Evolutionary conservation across 2,797 vertebrate species (phyloP).

Genomic region (Emydoidea blandingii): DNA sequence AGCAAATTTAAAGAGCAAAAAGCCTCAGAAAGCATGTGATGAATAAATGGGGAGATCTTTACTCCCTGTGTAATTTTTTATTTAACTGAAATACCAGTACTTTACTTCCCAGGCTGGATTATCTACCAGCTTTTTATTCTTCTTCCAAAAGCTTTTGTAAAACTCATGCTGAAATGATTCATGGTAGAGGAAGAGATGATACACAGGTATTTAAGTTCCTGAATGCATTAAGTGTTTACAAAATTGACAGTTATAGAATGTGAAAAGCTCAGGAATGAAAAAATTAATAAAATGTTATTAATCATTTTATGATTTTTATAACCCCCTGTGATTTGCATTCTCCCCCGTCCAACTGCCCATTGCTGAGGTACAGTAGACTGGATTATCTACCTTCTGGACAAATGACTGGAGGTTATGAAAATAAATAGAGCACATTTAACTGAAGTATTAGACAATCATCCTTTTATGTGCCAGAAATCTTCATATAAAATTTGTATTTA

Average conservation of each 20-base stretch:
- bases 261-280: conserved; percentile 37
- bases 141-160: conserved; percentile 30
- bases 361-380: conserved; percentile 20
- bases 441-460: conserved; percentile 72
- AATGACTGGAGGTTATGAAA: conserved; percentile 49
- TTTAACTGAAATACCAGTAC: conserved; percentile 26
- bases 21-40: conserved; percentile 53
- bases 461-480: conserved; percentile 70
- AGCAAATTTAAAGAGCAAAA: conserved; percentile 78
- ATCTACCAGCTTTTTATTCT: background rate
- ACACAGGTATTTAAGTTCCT: background rate
- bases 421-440: conserved; percentile 71
- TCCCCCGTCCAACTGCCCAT: background rate
- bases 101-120: conserved; percentile 36
- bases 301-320: background rate
- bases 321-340: background rate
- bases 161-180: background rate
- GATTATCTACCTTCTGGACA: conserved; percentile 31
- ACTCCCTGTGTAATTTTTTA: conserved; percentile 27
- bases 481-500: conserved; percentile 74
- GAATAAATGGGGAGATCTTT: conserved; percentile 69
- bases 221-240: background rate
- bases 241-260: background rate
- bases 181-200: background rate
- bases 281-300: conserved; percentile 29